phyloP scores from a whole-genome alignment of 2,113 vertebrate genomes.

The Bothrops jararaca region DNA sequence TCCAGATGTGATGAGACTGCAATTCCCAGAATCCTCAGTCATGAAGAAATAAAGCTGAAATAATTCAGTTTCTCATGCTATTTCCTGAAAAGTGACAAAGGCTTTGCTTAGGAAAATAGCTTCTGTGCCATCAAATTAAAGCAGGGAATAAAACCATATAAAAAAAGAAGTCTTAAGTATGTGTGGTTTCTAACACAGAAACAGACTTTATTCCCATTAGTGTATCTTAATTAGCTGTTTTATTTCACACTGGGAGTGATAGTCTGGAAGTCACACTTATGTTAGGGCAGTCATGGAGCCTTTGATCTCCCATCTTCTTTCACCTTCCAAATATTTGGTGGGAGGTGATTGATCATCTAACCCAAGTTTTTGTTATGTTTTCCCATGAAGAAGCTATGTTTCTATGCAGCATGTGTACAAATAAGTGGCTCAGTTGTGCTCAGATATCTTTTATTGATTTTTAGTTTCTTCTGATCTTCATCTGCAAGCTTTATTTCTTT shows the following conservation, averaged over 20 bases:
- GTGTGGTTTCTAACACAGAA: not conserved
- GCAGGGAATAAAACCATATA: slow-evolving; percentile 6
- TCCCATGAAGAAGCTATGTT: slow-evolving; percentile 1
- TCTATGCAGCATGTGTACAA: not conserved
- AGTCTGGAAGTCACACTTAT: slow-evolving; percentile 38
- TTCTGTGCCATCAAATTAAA: not conserved
- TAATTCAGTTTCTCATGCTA: not conserved
- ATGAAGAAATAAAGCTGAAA: slow-evolving; percentile 1
- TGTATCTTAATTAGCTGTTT: slow-evolving; percentile 43
- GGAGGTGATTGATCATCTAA: slow-evolving; percentile 14
- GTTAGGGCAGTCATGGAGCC: not conserved
- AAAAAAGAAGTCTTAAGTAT: slow-evolving; percentile 5
- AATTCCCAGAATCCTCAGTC: not conserved
- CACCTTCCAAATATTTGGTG: not conserved
- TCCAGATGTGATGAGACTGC: not conserved
- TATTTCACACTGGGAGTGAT: not conserved
- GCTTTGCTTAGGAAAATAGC: not conserved
- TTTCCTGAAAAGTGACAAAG: slow-evolving; percentile 13
- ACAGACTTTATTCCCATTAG: slow-evolving; percentile 15
- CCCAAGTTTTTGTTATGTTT: slow-evolving; percentile 10
- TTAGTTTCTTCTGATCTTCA: not conserved
- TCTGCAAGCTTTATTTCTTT: not conserved
- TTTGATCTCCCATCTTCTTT: not conserved
- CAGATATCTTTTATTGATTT: not conserved
- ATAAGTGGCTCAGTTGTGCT: not conserved